Percentiles rank a stretch among this genome's conserved stretches.
Conservation (phyloP, 1,140 invertebrate genomes). For the Chelonus insularis region DNA sequence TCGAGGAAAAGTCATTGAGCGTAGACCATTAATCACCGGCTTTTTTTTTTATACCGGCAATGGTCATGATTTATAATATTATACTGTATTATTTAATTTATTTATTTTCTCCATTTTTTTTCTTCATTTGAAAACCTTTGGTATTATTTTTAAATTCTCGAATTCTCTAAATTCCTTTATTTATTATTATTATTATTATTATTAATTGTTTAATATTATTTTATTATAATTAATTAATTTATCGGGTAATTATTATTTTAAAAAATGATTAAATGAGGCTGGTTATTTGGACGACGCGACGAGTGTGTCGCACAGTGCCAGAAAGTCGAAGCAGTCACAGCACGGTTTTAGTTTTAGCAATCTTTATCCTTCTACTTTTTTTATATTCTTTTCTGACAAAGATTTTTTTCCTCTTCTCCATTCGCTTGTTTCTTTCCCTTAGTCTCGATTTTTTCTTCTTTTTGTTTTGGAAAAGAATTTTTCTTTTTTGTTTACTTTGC, state of each 20-base stretch:
- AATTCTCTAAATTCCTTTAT: not conserved
- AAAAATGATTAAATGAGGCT: too few relatives aligned
- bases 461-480: constrained; percentile 11
- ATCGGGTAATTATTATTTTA: too few relatives aligned
- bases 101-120: constrained; percentile 5
- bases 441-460: constrained; percentile 1
- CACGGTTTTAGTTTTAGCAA: constrained; percentile 33
- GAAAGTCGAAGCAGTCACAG: constrained; percentile 36
- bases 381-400: constrained; percentile 17
- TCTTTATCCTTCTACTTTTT: not conserved
- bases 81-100: constrained; percentile 16
- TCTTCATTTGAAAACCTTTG: constrained; percentile 1
- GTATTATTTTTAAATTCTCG: not conserved
- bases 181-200: not conserved
- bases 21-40: constrained; percentile 17
- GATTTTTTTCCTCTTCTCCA: too few relatives aligned
- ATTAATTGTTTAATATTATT: constrained; percentile 16
- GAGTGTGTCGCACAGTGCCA: constrained; percentile 30
- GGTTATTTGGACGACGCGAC: constrained; percentile 29
- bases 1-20: constrained; percentile 28
- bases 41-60: constrained; percentile 13
- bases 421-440: not conserved
- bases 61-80: constrained; percentile 21
- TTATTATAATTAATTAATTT: constrained; percentile 21
- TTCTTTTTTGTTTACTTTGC: constrained; percentile 65